These are phyloP conservation scores for Drosophila melanosoma DNA, from an alignment of 2,888 invertebrate species.

Conservation along the genomic window DNA sequence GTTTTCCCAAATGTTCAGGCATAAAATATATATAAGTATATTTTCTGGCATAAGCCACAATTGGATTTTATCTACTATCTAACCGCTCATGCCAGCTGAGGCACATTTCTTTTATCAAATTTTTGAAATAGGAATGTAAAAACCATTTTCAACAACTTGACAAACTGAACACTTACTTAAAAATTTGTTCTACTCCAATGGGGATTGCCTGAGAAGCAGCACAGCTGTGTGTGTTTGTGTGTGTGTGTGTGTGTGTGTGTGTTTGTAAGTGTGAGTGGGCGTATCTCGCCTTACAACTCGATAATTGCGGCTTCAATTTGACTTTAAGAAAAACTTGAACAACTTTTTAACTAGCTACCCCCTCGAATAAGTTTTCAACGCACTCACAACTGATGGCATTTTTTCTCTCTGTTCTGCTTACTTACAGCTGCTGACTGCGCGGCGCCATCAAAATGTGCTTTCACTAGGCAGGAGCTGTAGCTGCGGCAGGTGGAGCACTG, in stretches of 20 bases:
- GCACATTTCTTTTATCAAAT: neutral
- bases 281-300: conserved; percentile 74
- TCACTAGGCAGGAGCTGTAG: conserved; percentile 39
- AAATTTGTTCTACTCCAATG: conserved; percentile 55
- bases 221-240: conserved; percentile 48
- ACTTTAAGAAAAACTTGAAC: conserved; percentile 74
- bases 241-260: conserved; percentile 5
- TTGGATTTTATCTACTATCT: neutral
- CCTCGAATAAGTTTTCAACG: conserved; percentile 62
- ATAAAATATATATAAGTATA: neutral
- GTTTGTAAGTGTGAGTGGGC: conserved; percentile 17
- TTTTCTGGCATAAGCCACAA: neutral
- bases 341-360: conserved; percentile 74
- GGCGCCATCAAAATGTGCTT: conserved; percentile 61
- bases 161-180: conserved; percentile 51
- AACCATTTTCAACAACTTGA: conserved; percentile 59
- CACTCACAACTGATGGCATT: conserved; percentile 53
- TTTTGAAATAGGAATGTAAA: conserved; percentile 15
- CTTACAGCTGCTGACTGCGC: conserved; percentile 50
- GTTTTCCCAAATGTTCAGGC: neutral
- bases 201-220: conserved; percentile 44
- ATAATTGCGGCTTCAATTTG: conserved; percentile 80
- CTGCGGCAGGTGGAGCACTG: conserved; percentile 26
- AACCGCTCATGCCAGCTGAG: neutral
- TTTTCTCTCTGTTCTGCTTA: conserved; percentile 21